A percentile compares a stretch with the other conserved stretches of the same genome.
Conservation (phyloP, 2,797 vertebrate species). For the Pipistrellus pipistrellus region DNA sequence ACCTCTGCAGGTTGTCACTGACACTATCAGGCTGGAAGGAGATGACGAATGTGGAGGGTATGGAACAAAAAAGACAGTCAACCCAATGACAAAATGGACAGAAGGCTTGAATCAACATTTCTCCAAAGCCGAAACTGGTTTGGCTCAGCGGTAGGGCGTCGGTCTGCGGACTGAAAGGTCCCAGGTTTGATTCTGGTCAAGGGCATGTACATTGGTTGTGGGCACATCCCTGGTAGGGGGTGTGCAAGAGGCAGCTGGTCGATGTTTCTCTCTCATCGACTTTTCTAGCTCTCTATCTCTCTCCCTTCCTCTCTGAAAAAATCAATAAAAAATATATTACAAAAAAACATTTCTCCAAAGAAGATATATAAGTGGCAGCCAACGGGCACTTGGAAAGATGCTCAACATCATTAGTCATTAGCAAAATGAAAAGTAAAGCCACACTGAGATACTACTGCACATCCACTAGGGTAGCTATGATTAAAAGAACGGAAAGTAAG, state of each 20-base stretch:
- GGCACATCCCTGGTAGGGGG: too few relatives aligned
- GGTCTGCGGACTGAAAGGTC: too few relatives aligned
- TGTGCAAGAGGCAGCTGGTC: too few relatives aligned
- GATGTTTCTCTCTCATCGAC: too few relatives aligned
- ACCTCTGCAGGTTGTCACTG: background rate
- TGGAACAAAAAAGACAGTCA: background rate
- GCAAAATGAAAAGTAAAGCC: background rate
- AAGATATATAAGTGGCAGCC: background rate
- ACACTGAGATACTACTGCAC: background rate
- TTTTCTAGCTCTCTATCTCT: too few relatives aligned
- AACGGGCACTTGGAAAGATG: background rate
- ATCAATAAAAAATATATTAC: too few relatives aligned
- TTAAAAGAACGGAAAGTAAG: background rate
- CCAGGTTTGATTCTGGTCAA: too few relatives aligned
- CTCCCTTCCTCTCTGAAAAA: too few relatives aligned
- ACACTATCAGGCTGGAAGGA: background rate
- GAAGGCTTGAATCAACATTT: background rate
- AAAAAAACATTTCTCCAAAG: background rate
- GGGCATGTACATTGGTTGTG: too few relatives aligned
- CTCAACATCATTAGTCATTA: background rate
- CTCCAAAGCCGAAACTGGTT: background rate
- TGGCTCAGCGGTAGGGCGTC: too few relatives aligned
- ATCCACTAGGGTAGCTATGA: too few relatives aligned
- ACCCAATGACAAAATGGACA: background rate
- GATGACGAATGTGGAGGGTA: background rate